These are phyloP conservation scores for Cephalopholis sonnerati DNA, from an alignment of 2,113 vertebrate species.

Conservation along the genomic window DNA sequence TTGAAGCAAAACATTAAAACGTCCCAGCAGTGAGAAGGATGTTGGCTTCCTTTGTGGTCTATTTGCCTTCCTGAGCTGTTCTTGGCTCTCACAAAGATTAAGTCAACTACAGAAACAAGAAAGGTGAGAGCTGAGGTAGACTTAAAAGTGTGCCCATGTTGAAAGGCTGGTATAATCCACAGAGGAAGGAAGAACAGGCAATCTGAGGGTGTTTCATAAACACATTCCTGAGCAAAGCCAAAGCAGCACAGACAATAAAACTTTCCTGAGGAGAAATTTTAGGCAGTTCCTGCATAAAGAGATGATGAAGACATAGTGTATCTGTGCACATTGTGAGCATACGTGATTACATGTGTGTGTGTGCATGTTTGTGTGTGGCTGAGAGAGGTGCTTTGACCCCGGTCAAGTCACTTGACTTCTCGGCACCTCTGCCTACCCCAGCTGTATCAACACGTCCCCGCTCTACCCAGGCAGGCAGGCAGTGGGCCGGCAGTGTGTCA, in stretches of 20 bases:
- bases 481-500: slow-evolving; percentile 71
- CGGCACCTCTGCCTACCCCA: slow-evolving; percentile 78
- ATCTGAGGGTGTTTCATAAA: slow-evolving; percentile 71
- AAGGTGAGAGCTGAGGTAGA: slow-evolving; percentile 72
- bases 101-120: slow-evolving; percentile 71
- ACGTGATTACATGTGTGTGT: slow-evolving; percentile 5
- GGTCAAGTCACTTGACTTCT: slow-evolving; percentile 85
- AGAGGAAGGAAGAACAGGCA: slow-evolving; percentile 69
- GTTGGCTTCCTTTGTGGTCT: slow-evolving; percentile 72
- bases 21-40: slow-evolving; percentile 55
- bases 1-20: slow-evolving; percentile 45
- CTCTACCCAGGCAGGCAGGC: slow-evolving; percentile 54
- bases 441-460: slow-evolving; percentile 83
- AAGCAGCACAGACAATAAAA: slow-evolving; percentile 47
- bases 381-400: slow-evolving; percentile 75
- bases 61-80: slow-evolving; percentile 75
- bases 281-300: slow-evolving; percentile 37
- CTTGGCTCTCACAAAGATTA: slow-evolving; percentile 68
- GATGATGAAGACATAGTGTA: slow-evolving; percentile 22
- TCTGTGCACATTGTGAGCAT: neutral
- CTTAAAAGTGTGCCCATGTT: slow-evolving; percentile 61
- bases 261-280: slow-evolving; percentile 40
- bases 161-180: slow-evolving; percentile 59
- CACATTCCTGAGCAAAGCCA: slow-evolving; percentile 52
- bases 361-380: slow-evolving; percentile 40